These are phyloP conservation scores for Gymnocypris eckloni DNA, from an alignment of 2,797 vertebrate genomes.

Conservation along the genomic window DNA sequence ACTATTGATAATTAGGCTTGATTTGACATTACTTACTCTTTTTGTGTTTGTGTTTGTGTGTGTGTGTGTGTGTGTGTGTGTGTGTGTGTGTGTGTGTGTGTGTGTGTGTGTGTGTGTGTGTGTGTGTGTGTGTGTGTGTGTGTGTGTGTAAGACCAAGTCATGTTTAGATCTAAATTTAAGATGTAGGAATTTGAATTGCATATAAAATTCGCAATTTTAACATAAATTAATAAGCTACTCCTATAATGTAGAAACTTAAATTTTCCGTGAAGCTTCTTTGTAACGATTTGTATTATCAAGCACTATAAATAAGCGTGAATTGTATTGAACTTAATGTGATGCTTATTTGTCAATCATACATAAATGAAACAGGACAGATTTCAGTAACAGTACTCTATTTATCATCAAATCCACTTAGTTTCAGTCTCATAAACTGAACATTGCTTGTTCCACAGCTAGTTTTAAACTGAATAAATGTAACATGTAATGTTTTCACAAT, in stretches of 20 bases:
- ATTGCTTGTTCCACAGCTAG: background rate
- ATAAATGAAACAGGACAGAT: background rate
- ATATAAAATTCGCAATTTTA: background rate
- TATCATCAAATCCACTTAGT: background rate
- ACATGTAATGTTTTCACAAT: background rate
- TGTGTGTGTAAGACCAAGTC: background rate
- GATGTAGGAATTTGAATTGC: background rate
- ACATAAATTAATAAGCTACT: background rate
- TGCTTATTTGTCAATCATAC: background rate
- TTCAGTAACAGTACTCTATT: background rate
- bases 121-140: no score
- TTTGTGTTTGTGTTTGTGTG: no score
- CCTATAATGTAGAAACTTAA: no score
- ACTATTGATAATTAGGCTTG: background rate
- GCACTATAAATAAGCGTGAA: no score
- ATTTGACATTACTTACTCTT: background rate
- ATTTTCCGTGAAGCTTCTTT: no score
- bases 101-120: no score
- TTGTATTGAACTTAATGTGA: background rate
- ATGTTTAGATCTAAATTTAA: background rate
- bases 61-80: no score
- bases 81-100: no score
- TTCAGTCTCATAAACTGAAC: background rate
- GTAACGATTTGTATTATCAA: no score
- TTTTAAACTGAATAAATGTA: background rate